Conservation (phyloP, 2,113 vertebrate genomes). For the Ochotona curzoniae region DNA sequence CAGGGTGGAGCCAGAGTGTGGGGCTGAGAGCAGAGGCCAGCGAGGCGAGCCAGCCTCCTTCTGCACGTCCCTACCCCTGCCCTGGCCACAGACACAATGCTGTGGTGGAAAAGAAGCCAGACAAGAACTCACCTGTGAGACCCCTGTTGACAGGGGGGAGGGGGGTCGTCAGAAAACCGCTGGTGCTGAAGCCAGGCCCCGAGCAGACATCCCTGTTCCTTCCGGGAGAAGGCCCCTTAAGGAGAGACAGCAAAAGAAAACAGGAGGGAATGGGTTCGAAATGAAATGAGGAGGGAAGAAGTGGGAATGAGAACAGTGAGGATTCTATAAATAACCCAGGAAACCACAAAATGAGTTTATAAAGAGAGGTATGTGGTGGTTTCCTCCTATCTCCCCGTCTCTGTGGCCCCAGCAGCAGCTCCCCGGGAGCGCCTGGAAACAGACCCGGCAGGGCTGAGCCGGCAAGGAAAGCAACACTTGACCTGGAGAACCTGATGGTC, state of each 20-base stretch:
- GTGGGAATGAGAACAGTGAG: neutral
- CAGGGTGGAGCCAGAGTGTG: accelerated
- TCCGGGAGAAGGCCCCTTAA: conserved; percentile 8
- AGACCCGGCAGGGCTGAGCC: accelerated
- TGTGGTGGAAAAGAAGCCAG: neutral
- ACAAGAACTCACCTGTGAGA: neutral
- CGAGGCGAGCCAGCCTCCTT: neutral
- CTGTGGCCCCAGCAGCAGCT: neutral
- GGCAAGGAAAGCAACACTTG: neutral
- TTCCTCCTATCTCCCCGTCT: conserved; percentile 45
- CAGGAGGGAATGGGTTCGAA: neutral
- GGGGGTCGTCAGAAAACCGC: conserved; percentile 46
- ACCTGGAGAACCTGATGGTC: neutral
- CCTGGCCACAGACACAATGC: no score
- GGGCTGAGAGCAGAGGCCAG: neutral
- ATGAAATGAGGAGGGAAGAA: conserved; percentile 22
- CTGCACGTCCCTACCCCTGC: neutral
- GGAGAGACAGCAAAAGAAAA: conserved; percentile 30
- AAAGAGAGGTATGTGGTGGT: conserved; percentile 57
- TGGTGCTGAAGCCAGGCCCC: conserved; percentile 25
- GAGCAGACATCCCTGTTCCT: neutral
- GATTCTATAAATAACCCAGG: conserved; percentile 23
- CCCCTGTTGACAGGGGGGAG: conserved; percentile 12
- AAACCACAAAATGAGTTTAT: conserved; percentile 70
- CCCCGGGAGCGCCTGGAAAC: neutral